Evolutionary conservation across 2,888 invertebrate species (phyloP).

Genomic region (Ligdia adustata): DNA sequence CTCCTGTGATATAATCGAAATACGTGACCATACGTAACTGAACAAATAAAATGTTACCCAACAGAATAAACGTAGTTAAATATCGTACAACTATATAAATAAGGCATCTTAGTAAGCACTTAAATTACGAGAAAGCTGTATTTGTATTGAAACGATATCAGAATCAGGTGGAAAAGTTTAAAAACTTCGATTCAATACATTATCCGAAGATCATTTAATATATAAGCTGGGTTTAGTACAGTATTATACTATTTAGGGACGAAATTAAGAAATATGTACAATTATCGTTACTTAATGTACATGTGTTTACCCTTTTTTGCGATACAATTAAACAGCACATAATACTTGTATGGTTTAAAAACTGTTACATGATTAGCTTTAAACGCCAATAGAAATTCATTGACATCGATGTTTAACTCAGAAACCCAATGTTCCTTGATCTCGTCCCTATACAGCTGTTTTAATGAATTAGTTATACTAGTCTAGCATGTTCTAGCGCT

Average conservation of each 20-base stretch:
- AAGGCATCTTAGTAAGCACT: slow-evolving; percentile 58
- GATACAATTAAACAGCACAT: no score
- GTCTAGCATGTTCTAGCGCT: not conserved
- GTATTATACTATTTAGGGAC: slow-evolving; percentile 30
- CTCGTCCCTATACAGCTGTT: slow-evolving; percentile 7
- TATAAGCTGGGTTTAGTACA: slow-evolving; percentile 44
- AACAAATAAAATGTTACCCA: slow-evolving; percentile 32
- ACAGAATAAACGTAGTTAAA: slow-evolving; percentile 41
- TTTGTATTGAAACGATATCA: not conserved
- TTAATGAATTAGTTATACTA: slow-evolving; percentile 22
- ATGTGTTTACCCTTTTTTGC: no score
- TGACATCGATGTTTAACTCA: no score
- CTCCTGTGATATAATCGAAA: slow-evolving; percentile 41
- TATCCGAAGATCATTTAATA: slow-evolving; percentile 18
- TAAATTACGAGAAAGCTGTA: slow-evolving; percentile 53
- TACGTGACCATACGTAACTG: slow-evolving; percentile 17
- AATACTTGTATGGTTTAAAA: no score
- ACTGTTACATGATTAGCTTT: no score
- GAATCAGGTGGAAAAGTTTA: slow-evolving; percentile 1
- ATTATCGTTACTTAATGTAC: no score
- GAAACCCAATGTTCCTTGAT: no score
- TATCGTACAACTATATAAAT: slow-evolving; percentile 39
- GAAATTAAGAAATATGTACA: slow-evolving; percentile 27
- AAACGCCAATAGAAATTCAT: no score
- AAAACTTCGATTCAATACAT: no score